These are phyloP conservation scores for Danio albolineatus DNA, from an alignment of 2,797 vertebrate species.

Conservation along the genomic window DNA sequence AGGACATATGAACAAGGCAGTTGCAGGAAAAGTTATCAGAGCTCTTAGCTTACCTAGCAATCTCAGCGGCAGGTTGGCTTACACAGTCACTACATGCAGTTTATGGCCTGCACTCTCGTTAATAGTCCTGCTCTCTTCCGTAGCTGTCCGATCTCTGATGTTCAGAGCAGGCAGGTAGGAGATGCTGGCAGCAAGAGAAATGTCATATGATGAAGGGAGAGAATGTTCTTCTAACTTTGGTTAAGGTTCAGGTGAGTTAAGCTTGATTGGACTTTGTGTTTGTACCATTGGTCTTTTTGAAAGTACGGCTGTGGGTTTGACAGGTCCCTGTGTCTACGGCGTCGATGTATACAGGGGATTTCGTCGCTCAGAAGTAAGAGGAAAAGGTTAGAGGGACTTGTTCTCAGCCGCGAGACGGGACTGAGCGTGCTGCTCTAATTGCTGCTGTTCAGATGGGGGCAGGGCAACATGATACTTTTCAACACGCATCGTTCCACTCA, in stretches of 20 bases:
- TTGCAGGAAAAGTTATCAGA: slow-evolving; percentile 95
- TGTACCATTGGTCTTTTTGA: slow-evolving; percentile 75
- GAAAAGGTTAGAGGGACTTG: slow-evolving; percentile 65
- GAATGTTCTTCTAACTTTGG: slow-evolving; percentile 89
- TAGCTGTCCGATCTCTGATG: slow-evolving; percentile 94
- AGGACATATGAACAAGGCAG: slow-evolving; percentile 49
- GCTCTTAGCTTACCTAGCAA: slow-evolving; percentile 88
- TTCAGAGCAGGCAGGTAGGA: slow-evolving; percentile 62
- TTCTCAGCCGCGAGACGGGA: slow-evolving; percentile 45
- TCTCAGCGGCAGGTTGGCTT: slow-evolving; percentile 87
- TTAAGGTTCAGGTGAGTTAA: slow-evolving; percentile 86
- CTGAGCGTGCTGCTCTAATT: slow-evolving; percentile 60
- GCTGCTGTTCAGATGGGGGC: slow-evolving; percentile 52
- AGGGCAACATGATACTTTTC: slow-evolving; percentile 43
- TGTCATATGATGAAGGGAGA: slow-evolving; percentile 86
- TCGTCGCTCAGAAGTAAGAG: slow-evolving; percentile 50
- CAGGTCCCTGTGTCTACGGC: slow-evolving; percentile 58
- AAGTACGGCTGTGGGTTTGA: slow-evolving; percentile 62
- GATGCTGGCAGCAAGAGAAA: slow-evolving; percentile 76
- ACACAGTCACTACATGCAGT: slow-evolving; percentile 84
- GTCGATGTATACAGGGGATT: slow-evolving; percentile 59
- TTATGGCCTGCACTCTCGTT: slow-evolving; percentile 91
- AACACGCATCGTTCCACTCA: slow-evolving; percentile 23
- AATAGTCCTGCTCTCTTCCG: slow-evolving; percentile 92
- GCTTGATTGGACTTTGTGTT: slow-evolving; percentile 80